Base-by-base conservation (phyloP, 2,113 vertebrate species). In the Noturus placidus region DNA sequence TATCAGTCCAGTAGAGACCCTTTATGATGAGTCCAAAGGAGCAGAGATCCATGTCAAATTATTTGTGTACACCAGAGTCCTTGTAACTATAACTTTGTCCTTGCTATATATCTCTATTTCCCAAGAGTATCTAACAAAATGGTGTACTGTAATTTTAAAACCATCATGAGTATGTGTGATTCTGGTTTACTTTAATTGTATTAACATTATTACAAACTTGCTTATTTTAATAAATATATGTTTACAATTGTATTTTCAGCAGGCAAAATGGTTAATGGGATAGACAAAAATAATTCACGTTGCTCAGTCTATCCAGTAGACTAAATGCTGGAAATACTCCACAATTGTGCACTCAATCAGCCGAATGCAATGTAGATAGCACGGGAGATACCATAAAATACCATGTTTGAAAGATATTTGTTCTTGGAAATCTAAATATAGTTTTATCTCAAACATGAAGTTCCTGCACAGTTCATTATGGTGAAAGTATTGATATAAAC, bases 21-120 rank as follows among this genome's bases (percentile, higher is more conserved):
- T 20, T 65, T 86, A 67, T 67, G 42, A 86, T 86, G 30, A 67
- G 15, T 54, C 42, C 59, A 79, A 79, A 52, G n/a, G 30, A 46
- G 84, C 54, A 76, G 69, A 59, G 52, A 61, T 76, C 7, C 61
- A n/a, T 67, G 54, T 86, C 57, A 65, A 30, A 52, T 65, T 63
- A 65, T 78, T 33, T 78, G 57, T 78, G 8, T 69, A 69, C 14
- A 69, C 17, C 46, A 63, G 38, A 65, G 38, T 57, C 59, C 42
- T 65, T 65, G 59, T 79, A n/a, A 63, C 22, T 65, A 59, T 25
- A 30, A 7, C 46, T 2, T 9, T 20, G 78, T 10, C 46, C 54
- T 80, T 9, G 11, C 54, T 59, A 38, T 56, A 79, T 52, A 52
- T 46, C 72, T 50, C 72, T 14, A 76, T 76, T 76, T 22, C 22